Evolutionary conservation across 2,888 invertebrate species (phyloP), one percentile per base, ranked within the genome.

Genomic region (Hyalella azteca): DNA sequence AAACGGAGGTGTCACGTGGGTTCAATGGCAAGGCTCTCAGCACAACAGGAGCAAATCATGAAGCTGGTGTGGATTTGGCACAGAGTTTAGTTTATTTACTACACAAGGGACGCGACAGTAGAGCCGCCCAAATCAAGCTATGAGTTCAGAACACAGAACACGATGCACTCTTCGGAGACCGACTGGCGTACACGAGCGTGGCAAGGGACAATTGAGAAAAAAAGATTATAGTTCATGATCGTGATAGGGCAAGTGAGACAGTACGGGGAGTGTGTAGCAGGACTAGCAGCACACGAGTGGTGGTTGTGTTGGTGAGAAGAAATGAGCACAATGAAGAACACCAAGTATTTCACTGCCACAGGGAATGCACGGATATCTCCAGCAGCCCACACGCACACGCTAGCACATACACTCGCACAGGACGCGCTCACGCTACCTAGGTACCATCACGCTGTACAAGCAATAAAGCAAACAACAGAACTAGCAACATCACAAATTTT

Each of bases 371-470:
- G 39, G 15, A 22, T 66, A 19, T 29, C 54, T 66, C 15, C 66
- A 66, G 36, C 66, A 66, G 36, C 11, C 66, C 66, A 66, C 66
- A 66, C n/a, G n/a, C n/a, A n/a, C n/a, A n/a, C n/a, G n/a, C n/a
- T n/a, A n/a, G n/a, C n/a, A n/a, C n/a, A n/a, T n/a, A n/a, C n/a
- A n/a, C n/a, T n/a, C n/a, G n/a, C n/a, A n/a, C 66, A 66, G 3
- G 36, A 2, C 0, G 7, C 32, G 32, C 66, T 66, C 66, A 29
- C n/a, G 29, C 36, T 19, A 19, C 7, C 66, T 11, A n/a, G 19
- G 29, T 36, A 19, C 66, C 13, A 29, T 36, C 36, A 36, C 36
- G 36, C 66, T n/a, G 36, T 32, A 66, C 66, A 66, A 66, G 66
- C 66, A 66, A 66, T 36, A 29, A 36, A 15, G 66, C 66, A 19